Evolutionary conservation across 2,113 vertebrate species (phyloP).

Genomic region (Hucho hucho): DNA sequence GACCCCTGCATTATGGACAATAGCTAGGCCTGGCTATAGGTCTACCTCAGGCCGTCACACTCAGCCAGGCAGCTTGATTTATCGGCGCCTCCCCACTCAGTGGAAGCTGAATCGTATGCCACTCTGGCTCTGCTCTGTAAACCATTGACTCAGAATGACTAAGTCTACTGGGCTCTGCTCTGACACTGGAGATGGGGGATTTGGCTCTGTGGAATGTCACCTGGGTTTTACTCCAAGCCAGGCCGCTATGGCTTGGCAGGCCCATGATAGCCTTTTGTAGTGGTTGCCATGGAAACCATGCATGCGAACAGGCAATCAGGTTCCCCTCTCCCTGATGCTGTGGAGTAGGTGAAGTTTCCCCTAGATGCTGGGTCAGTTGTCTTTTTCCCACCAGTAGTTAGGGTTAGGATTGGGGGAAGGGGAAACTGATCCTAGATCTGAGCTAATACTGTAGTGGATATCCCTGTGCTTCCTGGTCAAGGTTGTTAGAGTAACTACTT

Average conservation of each 20-base stretch:
- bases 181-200: conserved; percentile 39
- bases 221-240: conserved; percentile 23
- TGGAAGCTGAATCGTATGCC: too few relatives aligned
- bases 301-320: background rate
- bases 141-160: conserved; percentile 12
- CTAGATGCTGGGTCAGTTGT: background rate
- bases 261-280: conserved; percentile 5
- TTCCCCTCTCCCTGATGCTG: background rate
- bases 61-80: too few relatives aligned
- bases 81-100: too few relatives aligned
- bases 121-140: conserved; percentile 8
- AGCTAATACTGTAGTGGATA: background rate
- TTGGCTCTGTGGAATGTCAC: conserved; percentile 39
- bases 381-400: background rate
- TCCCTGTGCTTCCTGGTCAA: background rate
- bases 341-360: background rate
- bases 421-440: too few relatives aligned
- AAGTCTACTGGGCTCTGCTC: background rate
- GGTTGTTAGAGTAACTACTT: background rate
- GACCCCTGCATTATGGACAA: too few relatives aligned
- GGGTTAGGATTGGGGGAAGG: too few relatives aligned
- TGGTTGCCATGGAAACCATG: conserved; percentile 18
- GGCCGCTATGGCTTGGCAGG: conserved; percentile 13
- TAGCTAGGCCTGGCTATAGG: too few relatives aligned
- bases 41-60: too few relatives aligned